These are phyloP conservation scores for Hippocampus abdominalis DNA, from an alignment of 2,113 vertebrate species.

Conservation along the genomic window DNA sequence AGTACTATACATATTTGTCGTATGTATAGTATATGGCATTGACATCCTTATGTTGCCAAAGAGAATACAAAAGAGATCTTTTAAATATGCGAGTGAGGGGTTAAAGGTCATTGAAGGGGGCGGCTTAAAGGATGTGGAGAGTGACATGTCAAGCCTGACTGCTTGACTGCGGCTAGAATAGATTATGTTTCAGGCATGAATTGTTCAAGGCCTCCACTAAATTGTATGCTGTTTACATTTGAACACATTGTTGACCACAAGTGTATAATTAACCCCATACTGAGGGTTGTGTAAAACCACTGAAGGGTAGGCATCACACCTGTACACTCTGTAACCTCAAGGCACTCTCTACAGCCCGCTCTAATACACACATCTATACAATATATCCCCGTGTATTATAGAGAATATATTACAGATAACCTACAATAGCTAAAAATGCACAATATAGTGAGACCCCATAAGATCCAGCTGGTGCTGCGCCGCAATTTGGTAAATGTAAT, in stretches of 20 bases:
- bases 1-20: not conserved
- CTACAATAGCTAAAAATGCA: no score
- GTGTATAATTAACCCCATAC: not conserved
- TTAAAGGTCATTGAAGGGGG: slow-evolving; percentile 4
- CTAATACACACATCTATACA: not conserved
- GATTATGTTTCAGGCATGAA: not conserved
- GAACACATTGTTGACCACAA: slow-evolving; percentile 2
- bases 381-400: not conserved
- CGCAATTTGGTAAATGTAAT: no score
- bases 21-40: not conserved
- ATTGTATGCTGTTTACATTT: slow-evolving; percentile 1
- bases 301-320: not conserved
- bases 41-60: not conserved
- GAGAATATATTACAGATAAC: no score
- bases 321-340: not conserved
- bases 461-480: no score
- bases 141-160: slow-evolving; percentile 5
- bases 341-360: no score
- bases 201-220: not conserved
- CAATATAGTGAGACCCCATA: no score
- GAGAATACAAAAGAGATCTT: not conserved
- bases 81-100: not conserved
- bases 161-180: slow-evolving; percentile 2
- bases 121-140: not conserved
- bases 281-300: not conserved